Base-by-base conservation (phyloP, 2,797 vertebrate genomes). In the Lepilemur ruficaudatus region DNA sequence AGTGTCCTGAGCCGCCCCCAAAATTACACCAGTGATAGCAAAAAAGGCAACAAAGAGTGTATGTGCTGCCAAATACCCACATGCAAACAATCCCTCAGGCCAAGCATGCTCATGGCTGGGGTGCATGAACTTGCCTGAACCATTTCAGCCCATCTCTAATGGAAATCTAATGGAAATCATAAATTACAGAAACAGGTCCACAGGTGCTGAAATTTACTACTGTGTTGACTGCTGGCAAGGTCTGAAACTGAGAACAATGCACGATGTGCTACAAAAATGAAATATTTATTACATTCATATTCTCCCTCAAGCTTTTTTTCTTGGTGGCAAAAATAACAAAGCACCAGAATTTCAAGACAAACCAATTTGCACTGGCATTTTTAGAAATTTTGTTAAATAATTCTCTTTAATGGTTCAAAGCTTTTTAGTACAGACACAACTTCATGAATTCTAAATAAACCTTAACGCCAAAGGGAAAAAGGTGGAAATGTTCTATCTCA, bases 121-220 rank as follows among this genome's bases (percentile, higher is more conserved):
- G 98, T 96, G 92, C 91, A 75, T 97, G 98, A 97, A 97, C 98
- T 97, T 98, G 96, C 95, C 97, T 95, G 98, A 98, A 97, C 97
- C 70, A 1, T 89, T 98, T 98, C 97, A 97, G 98, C 93, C 98
- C 97, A 98, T 98, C 98, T 98, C 95, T 98, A 98, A 98, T 98
- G 97, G 98, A 98, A 99, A 98, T 98, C 97, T 98, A 98, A 99
- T 98, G 98, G 98, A 98, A 98, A 98, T 97, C 98, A 95, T 99
- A 99, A 99, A 99, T 99, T 98, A 98, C 98, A 14, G 32, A 95
- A 98, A 98, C 98, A 97, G 97, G 98, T 98, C 97, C 97, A 96
- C 98, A 98, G 98, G 98, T 99, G 98, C 98, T 98, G 98, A 98
- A 98, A 98, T 98, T 98, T 98, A 98, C 98, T 98, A 98, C 98